A percentile compares a stretch with the other conserved stretches of the same genome.
Conservation (phyloP, 1,140 invertebrate species). For the Papilio xuthus region DNA sequence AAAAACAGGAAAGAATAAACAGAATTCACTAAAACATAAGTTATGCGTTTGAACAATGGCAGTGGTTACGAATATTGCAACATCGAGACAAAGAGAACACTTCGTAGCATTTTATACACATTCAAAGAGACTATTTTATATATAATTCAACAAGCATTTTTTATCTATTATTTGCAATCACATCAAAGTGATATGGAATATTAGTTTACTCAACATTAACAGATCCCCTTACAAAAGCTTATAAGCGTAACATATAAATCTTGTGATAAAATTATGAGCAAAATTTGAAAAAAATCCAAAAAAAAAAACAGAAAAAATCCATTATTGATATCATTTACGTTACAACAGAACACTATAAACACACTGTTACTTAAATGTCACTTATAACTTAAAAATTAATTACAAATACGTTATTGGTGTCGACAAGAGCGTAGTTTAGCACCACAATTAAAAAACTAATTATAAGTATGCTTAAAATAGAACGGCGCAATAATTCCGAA, state of each 20-base stretch:
- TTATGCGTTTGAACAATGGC: constrained; percentile 36
- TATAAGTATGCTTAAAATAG: constrained; percentile 55
- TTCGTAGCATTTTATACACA: background rate
- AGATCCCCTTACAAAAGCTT: constrained; percentile 17
- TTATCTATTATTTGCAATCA: background rate
- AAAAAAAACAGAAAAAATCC: background rate
- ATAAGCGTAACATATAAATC: constrained; percentile 19
- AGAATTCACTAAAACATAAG: constrained; percentile 38
- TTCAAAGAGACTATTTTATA: background rate
- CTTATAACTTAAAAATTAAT: constrained; percentile 60
- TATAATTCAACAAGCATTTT: background rate
- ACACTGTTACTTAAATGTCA: constrained; percentile 53
- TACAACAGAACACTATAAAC: constrained; percentile 32
- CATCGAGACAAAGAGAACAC: constrained; percentile 2
- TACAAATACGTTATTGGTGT: constrained; percentile 70
- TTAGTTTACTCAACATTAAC: background rate
- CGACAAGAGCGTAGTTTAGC: constrained; percentile 63
- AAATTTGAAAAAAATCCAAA: constrained; percentile 4
- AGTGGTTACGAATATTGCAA: constrained; percentile 10
- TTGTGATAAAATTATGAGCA: background rate
- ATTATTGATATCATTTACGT: background rate
- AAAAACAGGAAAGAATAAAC: constrained; percentile 19
- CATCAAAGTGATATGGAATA: background rate
- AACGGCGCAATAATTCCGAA: constrained; percentile 46
- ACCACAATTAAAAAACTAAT: constrained; percentile 70